Evolutionary conservation across 2,113 vertebrate species (phyloP).

Genomic region (Tragelaphus buxtoni): DNA sequence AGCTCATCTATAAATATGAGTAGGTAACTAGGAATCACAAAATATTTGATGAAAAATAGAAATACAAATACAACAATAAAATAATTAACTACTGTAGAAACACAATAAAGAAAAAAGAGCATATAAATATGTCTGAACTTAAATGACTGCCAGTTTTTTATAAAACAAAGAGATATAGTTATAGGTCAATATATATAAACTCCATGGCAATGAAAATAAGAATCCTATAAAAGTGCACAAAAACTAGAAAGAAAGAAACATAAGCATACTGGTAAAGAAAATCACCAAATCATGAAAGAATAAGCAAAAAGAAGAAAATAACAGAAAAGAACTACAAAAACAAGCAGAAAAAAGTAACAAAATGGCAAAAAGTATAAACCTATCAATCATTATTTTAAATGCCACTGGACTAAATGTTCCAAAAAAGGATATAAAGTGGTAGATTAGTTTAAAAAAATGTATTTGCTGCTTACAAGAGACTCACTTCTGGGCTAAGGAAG

Average conservation of each 20-base stretch:
- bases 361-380: background rate
- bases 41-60: background rate
- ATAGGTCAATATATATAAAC: background rate
- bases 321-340: background rate
- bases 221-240: background rate
- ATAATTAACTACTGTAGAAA: background rate
- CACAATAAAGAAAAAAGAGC: background rate
- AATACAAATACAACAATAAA: background rate
- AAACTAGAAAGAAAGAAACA: background rate
- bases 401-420: background rate
- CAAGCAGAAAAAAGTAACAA: background rate
- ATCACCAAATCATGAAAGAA: background rate
- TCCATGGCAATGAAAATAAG: background rate
- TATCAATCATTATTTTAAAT: background rate
- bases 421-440: background rate
- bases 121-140: background rate
- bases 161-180: background rate
- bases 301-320: background rate
- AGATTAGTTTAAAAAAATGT: background rate
- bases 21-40: background rate
- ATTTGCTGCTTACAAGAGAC: background rate
- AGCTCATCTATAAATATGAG: background rate
- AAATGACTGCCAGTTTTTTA: background rate
- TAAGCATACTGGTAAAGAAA: background rate
- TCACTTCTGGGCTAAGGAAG: background rate